Base-by-base conservation (phyloP, 1,140 invertebrate species). In the Gonatopus flavifemur region DNA sequence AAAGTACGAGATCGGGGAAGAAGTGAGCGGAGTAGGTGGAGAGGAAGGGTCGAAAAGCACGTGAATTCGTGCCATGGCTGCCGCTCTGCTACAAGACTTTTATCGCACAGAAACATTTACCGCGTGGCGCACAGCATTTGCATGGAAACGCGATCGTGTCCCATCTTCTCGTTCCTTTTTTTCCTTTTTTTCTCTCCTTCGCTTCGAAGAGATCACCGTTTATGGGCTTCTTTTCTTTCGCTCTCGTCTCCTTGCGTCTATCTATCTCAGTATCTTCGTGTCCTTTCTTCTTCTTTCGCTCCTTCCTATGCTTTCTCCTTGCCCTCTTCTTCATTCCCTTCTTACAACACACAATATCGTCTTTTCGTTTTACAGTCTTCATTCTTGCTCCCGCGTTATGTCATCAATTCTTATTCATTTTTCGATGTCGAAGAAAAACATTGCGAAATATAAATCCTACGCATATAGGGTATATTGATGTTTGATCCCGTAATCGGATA, bases 91-190 rank as follows among this genome's bases (percentile, higher is more conserved):
- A 64, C 65, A 62, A 55, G 61, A 69, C 61, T 67, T 67, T 69
- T 67, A 67, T 69, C 61, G 61, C 52, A 56, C 38, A 62, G 67
- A 69, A 67, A 66, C 67, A 64, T 69, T 69, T 69, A 66, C 63
- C 65, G 55, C 50, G 42, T n/a, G 15, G 24, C 36, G 16, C 47
- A 24, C 32, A 18, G 48, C 52, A 69, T 69, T 69, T 69, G 65
- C 65, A 69, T 67, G 60, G 49, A 66, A 69, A 67, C 62, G 59
- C 59, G 67, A 66, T 65, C 53, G 45, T 20, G 44, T 55, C 55
- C 50, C 62, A 55, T 59, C 52, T 57, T 59, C 44, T 47, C 51
- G 30, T 46, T 50, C 38, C 44, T 49, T 15, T 39, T 35, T 36
- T 56, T 30, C 39, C 18, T 44, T 50, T 37, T 21, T 40, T 49